phyloP scores from a whole-genome alignment of 2,888 invertebrate genomes.

The Agrochola litura region DNA sequence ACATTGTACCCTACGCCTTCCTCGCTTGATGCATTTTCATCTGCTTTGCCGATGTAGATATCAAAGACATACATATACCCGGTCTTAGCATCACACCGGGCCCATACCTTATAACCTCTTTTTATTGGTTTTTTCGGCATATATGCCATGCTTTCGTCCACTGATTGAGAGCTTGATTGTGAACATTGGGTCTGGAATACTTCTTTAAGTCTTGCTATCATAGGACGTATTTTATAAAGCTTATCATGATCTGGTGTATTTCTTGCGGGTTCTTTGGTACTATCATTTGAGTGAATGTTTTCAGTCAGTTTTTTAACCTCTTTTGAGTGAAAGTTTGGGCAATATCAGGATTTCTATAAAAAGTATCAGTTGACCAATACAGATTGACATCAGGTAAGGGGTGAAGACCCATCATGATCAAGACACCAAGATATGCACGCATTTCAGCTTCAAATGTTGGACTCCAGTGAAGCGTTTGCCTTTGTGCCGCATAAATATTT shows the following conservation, averaged over 20 bases:
- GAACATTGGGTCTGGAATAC: constrained; percentile 20
- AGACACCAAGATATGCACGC: constrained; percentile 21
- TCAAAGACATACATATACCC: background rate
- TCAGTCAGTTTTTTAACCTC: constrained; percentile 12
- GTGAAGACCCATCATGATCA: constrained; percentile 14
- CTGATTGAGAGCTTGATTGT: constrained; percentile 14
- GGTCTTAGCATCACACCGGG: background rate
- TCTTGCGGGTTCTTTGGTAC: constrained; percentile 2
- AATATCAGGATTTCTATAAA: constrained; percentile 19
- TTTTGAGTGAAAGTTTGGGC: constrained; percentile 19
- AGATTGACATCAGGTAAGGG: constrained; percentile 14
- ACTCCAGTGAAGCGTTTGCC: constrained; percentile 15
- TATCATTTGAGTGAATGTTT: constrained; percentile 11
- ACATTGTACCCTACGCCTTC: constrained; percentile 36
- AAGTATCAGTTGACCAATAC: constrained; percentile 27
- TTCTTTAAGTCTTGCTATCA: constrained; percentile 17
- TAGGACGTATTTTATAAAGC: constrained; percentile 29
- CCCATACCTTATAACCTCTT: background rate
- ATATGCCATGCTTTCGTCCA: constrained; percentile 5
- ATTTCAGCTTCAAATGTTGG: constrained; percentile 18
- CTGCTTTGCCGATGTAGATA: constrained; percentile 28
- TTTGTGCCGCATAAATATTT: constrained; percentile 17
- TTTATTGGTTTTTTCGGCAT: background rate
- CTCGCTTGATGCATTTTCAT: constrained; percentile 39
- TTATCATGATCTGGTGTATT: background rate